A percentile compares a stretch with the other conserved stretches of the same genome.
Conservation (phyloP, 2,113 vertebrate species). For the Typhlomys cinereus region DNA sequence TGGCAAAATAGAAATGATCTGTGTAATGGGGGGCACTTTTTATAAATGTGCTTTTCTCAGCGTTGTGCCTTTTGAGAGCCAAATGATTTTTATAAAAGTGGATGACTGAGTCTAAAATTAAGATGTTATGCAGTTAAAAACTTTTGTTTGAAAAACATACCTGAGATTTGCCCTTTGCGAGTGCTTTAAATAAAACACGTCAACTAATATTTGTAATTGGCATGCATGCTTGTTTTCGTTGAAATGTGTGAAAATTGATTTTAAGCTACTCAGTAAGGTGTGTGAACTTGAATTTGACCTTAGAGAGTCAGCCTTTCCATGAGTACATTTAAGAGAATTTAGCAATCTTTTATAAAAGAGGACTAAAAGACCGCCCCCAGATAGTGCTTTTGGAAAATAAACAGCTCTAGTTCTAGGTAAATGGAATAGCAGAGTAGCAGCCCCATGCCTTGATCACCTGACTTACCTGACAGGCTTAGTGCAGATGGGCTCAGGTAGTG, state of each 20-base stretch:
- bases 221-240: slow-evolving; percentile 29
- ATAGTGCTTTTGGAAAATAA: slow-evolving; percentile 43
- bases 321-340: slow-evolving; percentile 4
- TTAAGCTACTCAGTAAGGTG: background rate
- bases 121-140: background rate
- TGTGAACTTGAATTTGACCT: slow-evolving; percentile 36
- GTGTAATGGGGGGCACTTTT: background rate
- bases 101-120: slow-evolving; percentile 24
- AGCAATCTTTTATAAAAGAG: slow-evolving; percentile 18
- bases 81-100: slow-evolving; percentile 43
- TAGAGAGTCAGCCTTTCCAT: slow-evolving; percentile 28
- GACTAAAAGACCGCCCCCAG: background rate
- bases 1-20: slow-evolving; percentile 11
- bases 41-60: background rate
- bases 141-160: slow-evolving; percentile 19
- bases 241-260: slow-evolving; percentile 30
- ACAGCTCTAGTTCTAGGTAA: slow-evolving; percentile 50
- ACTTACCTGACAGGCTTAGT: slow-evolving; percentile 31
- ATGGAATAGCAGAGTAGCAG: slow-evolving; percentile 8
- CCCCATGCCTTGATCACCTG: background rate
- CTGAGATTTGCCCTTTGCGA: slow-evolving; percentile 33
- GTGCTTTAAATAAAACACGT: slow-evolving; percentile 37
- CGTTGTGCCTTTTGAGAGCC: slow-evolving; percentile 36
- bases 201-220: background rate
- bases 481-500: slow-evolving; percentile 8